Percentiles rank a stretch among this genome's conserved stretches.
These are phyloP conservation scores for Lophochroa leadbeateri DNA, from an alignment of 2,113 vertebrate genomes.

Conservation along the genomic window DNA sequence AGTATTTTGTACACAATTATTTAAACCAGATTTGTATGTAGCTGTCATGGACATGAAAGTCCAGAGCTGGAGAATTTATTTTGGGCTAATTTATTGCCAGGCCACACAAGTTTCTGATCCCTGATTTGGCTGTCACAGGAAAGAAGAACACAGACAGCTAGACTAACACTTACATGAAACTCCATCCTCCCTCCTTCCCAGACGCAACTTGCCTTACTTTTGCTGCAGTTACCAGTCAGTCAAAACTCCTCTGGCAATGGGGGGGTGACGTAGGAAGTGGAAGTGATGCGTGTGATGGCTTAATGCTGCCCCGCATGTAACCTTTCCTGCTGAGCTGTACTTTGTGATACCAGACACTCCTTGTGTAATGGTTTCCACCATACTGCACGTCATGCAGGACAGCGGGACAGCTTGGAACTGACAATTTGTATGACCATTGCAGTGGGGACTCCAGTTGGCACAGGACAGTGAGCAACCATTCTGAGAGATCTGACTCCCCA, in stretches of 20 bases:
- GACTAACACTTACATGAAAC: neutral
- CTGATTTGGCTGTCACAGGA: neutral
- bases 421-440: neutral
- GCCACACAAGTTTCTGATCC: neutral
- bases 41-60: neutral
- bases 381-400: accelerated
- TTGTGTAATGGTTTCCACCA: neutral
- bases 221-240: neutral
- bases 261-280: neutral
- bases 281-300: neutral
- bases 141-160: neutral
- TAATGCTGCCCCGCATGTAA: accelerated
- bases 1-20: neutral
- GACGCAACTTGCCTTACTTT: neutral
- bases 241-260: neutral
- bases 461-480: neutral
- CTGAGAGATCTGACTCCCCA: neutral
- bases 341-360: neutral
- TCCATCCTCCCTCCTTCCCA: neutral
- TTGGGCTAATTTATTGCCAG: neutral
- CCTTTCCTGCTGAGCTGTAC: accelerated
- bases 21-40: neutral
- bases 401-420: accelerated
- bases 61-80: neutral
- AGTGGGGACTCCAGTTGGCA: neutral